These are phyloP conservation scores for Pluvianellus socialis DNA, from an alignment of 2,113 vertebrate species.

Conservation along the genomic window DNA sequence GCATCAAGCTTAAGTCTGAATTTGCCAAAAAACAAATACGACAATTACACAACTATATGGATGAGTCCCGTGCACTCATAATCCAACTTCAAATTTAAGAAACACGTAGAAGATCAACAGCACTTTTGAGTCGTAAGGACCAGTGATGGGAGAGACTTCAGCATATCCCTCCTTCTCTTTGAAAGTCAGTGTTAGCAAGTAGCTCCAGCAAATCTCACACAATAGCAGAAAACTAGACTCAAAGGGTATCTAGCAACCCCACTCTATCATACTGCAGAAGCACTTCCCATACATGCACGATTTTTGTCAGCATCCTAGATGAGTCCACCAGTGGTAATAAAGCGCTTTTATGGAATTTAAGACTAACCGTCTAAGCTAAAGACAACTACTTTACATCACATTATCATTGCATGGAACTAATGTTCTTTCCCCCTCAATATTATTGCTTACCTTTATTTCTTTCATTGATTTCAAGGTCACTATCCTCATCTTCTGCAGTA, in stretches of 20 bases:
- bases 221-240: neutral
- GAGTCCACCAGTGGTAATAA: neutral
- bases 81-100: neutral
- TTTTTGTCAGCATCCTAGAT: neutral
- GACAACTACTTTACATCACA: neutral
- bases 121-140: neutral
- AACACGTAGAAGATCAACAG: neutral
- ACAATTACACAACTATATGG: neutral
- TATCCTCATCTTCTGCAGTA: conserved; percentile 48
- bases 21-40: neutral
- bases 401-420: neutral
- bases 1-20: neutral
- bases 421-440: neutral
- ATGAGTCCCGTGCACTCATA: neutral
- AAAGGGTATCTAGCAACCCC: neutral
- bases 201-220: neutral
- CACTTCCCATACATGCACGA: neutral
- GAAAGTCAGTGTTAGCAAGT: neutral
- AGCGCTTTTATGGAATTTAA: neutral
- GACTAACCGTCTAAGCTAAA: neutral
- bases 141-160: neutral
- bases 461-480: conserved; percentile 51
- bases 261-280: neutral
- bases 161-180: neutral
- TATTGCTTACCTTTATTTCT: conserved; percentile 58